A percentile compares a stretch with the other conserved stretches of the same genome.
Conservation (phyloP, 2,797 vertebrate genomes). For the Gouania willdenowi region DNA sequence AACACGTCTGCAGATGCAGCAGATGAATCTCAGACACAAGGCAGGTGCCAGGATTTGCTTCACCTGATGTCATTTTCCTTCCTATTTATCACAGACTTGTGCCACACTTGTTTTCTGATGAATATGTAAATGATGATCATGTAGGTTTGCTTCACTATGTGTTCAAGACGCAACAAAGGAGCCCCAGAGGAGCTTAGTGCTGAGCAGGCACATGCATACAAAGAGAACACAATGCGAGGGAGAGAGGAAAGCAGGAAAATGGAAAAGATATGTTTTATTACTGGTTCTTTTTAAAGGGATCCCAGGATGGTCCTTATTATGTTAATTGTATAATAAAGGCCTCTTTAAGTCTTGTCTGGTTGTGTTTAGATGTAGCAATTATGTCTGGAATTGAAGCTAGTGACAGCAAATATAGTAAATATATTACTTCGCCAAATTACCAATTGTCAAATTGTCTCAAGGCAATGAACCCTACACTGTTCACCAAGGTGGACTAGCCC, state of each 20-base stretch:
- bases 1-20: slow-evolving; percentile 34
- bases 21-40: slow-evolving; percentile 21
- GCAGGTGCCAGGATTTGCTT: neutral
- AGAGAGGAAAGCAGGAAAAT: slow-evolving; percentile 16
- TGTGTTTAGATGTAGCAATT: too few relatives aligned
- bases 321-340: too few relatives aligned
- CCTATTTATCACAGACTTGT: neutral
- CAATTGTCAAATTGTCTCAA: too few relatives aligned
- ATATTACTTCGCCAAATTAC: too few relatives aligned
- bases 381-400: too few relatives aligned
- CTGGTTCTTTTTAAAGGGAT: too few relatives aligned
- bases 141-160: slow-evolving; percentile 40
- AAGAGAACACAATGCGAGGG: slow-evolving; percentile 11
- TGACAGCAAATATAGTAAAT: too few relatives aligned
- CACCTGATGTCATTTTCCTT: neutral
- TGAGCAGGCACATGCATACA: slow-evolving; percentile 51
- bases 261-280: slow-evolving; percentile 24
- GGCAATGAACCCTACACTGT: too few relatives aligned
- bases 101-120: slow-evolving; percentile 16
- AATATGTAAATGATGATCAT: slow-evolving; percentile 36
- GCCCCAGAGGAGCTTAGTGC: slow-evolving; percentile 40
- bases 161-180: slow-evolving; percentile 34
- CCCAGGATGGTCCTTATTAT: slow-evolving; percentile 50
- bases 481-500: too few relatives aligned
- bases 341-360: too few relatives aligned